Conservation (phyloP, 2,888 invertebrate species). For the Prenolepis imparis region DNA sequence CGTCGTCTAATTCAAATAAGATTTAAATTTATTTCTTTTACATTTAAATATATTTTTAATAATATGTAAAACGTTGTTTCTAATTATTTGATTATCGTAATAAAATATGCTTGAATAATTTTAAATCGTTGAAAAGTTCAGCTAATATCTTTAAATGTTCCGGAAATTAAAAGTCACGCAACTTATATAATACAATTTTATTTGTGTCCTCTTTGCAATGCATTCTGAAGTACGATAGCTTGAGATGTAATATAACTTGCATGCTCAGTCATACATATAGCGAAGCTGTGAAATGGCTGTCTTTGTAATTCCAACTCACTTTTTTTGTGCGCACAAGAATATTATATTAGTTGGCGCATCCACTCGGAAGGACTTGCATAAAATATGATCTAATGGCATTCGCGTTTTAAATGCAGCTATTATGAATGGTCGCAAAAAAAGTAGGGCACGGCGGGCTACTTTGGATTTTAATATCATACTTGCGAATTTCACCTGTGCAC, state of each 20-base stretch:
- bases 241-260: constrained; percentile 5
- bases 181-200: neutral
- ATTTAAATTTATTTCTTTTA: neutral
- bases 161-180: constrained; percentile 11
- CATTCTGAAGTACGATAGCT: neutral
- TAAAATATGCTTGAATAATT: neutral
- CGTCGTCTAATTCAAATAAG: neutral
- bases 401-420: neutral
- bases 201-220: neutral
- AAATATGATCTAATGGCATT: constrained; percentile 36
- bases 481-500: constrained; percentile 12
- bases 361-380: constrained; percentile 13
- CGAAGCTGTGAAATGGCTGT: constrained; percentile 7
- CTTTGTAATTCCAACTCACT: neutral
- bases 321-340: neutral
- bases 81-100: neutral
- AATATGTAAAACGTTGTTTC: neutral
- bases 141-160: neutral
- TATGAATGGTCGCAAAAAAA: constrained; percentile 18
- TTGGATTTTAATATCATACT: constrained; percentile 32
- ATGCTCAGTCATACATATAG: constrained; percentile 52
- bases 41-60: neutral
- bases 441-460: neutral
- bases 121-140: neutral
- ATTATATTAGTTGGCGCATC: constrained; percentile 13